phyloP scores from a whole-genome alignment of 2,888 invertebrate genomes.

The Bellardia pandia region DNA sequence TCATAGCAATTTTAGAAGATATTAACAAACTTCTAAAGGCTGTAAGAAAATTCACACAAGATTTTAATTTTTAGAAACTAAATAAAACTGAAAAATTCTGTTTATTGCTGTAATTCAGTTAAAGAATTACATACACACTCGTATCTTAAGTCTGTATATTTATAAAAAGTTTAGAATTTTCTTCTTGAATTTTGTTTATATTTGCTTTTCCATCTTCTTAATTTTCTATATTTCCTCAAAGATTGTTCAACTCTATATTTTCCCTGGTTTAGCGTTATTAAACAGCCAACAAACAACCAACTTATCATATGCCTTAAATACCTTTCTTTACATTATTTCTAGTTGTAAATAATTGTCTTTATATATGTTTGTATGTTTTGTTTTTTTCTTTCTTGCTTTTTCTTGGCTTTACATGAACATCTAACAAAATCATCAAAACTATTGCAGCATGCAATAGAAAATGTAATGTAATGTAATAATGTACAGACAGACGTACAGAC shows the following conservation, averaged over 20 bases:
- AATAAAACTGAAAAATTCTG: no score
- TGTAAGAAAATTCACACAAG: no score
- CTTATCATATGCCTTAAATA: neutral
- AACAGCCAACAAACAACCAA: neutral
- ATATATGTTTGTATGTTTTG: no score
- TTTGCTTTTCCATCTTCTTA: neutral
- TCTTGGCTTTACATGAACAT: constrained; percentile 1
- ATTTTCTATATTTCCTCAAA: neutral
- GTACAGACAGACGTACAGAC: no score
- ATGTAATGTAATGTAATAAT: neutral
- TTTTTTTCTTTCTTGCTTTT: constrained; percentile 14
- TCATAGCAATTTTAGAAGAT: no score
- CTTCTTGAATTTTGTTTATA: no score
- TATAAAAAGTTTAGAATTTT: no score
- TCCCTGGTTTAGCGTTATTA: neutral
- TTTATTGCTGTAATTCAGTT: no score
- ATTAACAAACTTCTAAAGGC: no score
- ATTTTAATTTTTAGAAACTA: no score
- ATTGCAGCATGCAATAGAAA: constrained; percentile 53
- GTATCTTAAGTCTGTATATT: no score
- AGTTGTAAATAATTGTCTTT: constrained; percentile 60
- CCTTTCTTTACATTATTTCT: constrained; percentile 28
- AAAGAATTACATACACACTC: no score
- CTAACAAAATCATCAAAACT: constrained; percentile 30
- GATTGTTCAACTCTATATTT: neutral